Conservation (phyloP, 2,888 invertebrate species). For the Pseudococcus viburni region DNA sequence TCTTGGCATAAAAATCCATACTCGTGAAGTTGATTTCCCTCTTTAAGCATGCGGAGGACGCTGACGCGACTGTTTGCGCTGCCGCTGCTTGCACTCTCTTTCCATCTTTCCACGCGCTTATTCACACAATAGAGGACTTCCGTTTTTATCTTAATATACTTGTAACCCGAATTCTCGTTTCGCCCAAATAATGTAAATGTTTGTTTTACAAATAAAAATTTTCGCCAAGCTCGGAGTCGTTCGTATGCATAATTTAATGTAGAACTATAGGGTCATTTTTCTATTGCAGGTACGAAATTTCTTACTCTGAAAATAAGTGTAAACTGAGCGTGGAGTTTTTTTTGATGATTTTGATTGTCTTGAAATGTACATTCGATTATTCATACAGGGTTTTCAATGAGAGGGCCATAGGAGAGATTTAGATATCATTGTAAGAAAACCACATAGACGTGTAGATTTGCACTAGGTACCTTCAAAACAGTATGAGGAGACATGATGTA, state of each 20-base stretch:
- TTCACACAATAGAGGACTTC: slow-evolving; percentile 37
- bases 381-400: too few relatives aligned
- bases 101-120: neutral
- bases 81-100: neutral
- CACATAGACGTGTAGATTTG: too few relatives aligned
- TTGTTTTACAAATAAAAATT: neutral
- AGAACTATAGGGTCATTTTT: too few relatives aligned
- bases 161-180: slow-evolving; percentile 26
- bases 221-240: neutral
- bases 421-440: too few relatives aligned
- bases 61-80: neutral
- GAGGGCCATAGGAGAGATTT: too few relatives aligned
- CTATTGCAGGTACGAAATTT: too few relatives aligned
- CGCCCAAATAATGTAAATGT: slow-evolving; percentile 45
- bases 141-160: slow-evolving; percentile 49
- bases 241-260: neutral
- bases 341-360: too few relatives aligned
- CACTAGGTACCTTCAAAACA: too few relatives aligned
- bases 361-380: too few relatives aligned
- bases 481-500: too few relatives aligned
- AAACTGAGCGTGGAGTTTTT: too few relatives aligned
- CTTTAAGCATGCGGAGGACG: slow-evolving; percentile 13
- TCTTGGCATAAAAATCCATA: slow-evolving; percentile 62
- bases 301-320: too few relatives aligned
- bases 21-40: slow-evolving; percentile 52